Conservation (phyloP, 2,888 invertebrate genomes). For the Cheiracanthium punctorium region DNA sequence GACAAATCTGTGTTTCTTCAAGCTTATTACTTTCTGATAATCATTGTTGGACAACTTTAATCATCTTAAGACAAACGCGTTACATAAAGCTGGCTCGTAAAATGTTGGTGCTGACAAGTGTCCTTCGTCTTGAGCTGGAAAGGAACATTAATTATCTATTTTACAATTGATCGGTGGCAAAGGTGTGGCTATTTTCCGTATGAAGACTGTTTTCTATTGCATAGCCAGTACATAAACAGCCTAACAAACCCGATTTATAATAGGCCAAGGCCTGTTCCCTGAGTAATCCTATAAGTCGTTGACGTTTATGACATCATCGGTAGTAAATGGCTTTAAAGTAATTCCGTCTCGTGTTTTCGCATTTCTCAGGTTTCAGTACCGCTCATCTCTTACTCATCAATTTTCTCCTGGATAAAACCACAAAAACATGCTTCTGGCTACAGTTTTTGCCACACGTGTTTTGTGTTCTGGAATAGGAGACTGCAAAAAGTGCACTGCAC, state of each 20-base stretch:
- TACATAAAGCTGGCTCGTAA: not conserved
- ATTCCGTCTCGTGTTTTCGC: too few relatives aligned
- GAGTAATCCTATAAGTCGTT: not conserved
- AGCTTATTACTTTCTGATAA: not conserved
- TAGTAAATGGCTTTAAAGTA: too few relatives aligned
- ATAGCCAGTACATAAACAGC: not conserved
- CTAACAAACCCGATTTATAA: slow-evolving; percentile 35
- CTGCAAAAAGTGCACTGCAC: too few relatives aligned
- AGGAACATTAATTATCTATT: slow-evolving; percentile 21
- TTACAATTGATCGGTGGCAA: not conserved
- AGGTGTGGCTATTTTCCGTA: slow-evolving; percentile 43
- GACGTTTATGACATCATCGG: not conserved
- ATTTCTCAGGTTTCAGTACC: too few relatives aligned
- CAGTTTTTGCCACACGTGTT: too few relatives aligned
- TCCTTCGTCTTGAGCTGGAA: not conserved
- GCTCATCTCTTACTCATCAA: too few relatives aligned
- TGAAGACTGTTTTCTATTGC: not conserved
- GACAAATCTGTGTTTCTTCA: too few relatives aligned
- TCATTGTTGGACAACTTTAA: not conserved
- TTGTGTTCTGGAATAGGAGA: too few relatives aligned
- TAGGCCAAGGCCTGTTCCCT: slow-evolving; percentile 40
- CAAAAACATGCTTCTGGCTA: too few relatives aligned
- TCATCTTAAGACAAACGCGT: not conserved
- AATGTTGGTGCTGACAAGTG: not conserved
- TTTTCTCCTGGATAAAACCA: too few relatives aligned